Evolutionary conservation across 1,140 invertebrate genomes (phyloP).

Genomic region (Pseudachorutes palmiensis): DNA sequence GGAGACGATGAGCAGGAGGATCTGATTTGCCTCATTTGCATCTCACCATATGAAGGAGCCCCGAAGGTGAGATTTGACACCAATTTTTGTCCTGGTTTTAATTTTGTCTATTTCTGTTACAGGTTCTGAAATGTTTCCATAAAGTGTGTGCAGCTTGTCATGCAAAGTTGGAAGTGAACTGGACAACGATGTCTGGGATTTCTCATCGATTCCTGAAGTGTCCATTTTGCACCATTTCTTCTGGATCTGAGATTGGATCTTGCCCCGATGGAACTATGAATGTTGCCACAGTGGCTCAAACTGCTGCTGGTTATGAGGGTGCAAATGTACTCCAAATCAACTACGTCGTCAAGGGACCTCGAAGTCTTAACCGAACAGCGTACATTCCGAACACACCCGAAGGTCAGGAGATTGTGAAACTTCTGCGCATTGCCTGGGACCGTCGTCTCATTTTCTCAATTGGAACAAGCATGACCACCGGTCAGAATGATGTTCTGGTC

Average conservation of each 20-base stretch:
- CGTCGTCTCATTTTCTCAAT: slow-evolving; percentile 11
- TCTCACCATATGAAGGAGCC: no score
- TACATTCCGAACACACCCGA: slow-evolving; percentile 10
- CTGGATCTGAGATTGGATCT: slow-evolving; percentile 8
- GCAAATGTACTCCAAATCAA: neutral
- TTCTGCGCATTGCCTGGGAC: slow-evolving; percentile 10
- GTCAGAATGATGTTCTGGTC: neutral
- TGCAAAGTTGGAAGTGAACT: neutral
- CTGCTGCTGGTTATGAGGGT: neutral
- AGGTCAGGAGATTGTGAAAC: neutral
- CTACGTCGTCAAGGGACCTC: neutral
- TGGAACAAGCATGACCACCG: slow-evolving; percentile 13
- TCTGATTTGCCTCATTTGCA: no score
- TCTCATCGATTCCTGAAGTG: slow-evolving; percentile 8
- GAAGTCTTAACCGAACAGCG: neutral
- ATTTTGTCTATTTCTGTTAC: neutral
- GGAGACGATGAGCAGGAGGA: no score
- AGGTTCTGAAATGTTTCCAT: slow-evolving; percentile 1
- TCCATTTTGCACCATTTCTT: slow-evolving; percentile 1
- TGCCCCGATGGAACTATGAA: slow-evolving; percentile 13
- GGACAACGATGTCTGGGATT: slow-evolving; percentile 15
- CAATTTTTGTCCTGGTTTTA: neutral
- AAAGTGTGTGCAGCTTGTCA: slow-evolving; percentile 7
- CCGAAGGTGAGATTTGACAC: no score
- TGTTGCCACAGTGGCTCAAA: neutral